Percentiles rank a stretch among this genome's conserved stretches.
Evolutionary conservation across 2,113 vertebrate species (phyloP).

Genomic region (Labrus mixtus): DNA sequence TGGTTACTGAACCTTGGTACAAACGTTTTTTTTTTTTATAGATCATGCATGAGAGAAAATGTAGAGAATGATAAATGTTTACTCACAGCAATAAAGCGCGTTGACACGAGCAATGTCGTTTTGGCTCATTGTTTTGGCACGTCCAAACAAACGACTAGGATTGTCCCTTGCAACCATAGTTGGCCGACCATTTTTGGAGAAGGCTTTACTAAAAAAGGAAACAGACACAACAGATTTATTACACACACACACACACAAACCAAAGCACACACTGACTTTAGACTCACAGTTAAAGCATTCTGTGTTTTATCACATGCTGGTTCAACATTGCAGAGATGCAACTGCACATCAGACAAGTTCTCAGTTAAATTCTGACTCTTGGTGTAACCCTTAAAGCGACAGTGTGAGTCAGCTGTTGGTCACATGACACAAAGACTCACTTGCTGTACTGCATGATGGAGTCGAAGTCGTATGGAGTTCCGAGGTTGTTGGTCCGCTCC

Average conservation of each 20-base stretch:
- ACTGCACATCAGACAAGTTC: too few species aligned
- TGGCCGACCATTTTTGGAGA: not conserved
- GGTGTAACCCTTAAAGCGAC: too few species aligned
- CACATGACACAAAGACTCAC: slow-evolving; percentile 48
- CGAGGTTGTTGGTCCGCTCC: slow-evolving; percentile 67
- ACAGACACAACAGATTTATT: not conserved
- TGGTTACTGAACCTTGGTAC: too few species aligned
- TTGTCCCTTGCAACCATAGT: not conserved
- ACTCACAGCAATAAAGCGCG: slow-evolving; percentile 63
- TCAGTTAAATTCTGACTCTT: too few species aligned
- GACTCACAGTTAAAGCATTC: too few species aligned
- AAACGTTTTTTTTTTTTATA: too few species aligned
- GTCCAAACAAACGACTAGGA: slow-evolving; percentile 38
- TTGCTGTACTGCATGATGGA: slow-evolving; percentile 79
- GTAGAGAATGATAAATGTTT: not conserved
- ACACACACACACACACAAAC: too few species aligned
- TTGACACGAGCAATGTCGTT: slow-evolving; percentile 69
- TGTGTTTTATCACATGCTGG: too few species aligned
- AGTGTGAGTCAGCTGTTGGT: too few species aligned
- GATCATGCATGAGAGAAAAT: too few species aligned
- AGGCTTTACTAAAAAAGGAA: slow-evolving; percentile 29
- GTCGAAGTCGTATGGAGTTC: slow-evolving; percentile 72
- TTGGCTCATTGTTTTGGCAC: slow-evolving; percentile 25
- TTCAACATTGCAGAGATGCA: too few species aligned
- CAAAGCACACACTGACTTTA: too few species aligned